Conservation (phyloP, 2,113 vertebrate genomes). For the Ondatra zibethicus region DNA sequence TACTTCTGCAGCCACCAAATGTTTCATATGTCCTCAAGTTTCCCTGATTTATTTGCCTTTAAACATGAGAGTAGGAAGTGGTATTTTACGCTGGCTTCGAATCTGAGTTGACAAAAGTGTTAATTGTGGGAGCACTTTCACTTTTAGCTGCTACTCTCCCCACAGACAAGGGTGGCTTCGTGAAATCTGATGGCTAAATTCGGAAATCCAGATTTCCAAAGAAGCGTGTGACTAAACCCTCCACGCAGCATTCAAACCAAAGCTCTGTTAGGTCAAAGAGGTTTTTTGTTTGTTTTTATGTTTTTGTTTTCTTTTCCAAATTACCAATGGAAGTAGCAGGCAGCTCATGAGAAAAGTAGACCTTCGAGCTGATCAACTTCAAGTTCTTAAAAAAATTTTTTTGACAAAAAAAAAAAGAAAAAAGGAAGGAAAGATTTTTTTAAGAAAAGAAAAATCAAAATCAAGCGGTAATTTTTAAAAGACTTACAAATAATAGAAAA, state of each 20-base stretch:
- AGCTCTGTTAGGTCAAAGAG: neutral
- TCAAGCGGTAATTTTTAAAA: constrained; percentile 29
- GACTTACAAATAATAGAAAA: constrained; percentile 60
- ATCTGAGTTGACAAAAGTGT: constrained; percentile 22
- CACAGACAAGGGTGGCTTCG: constrained; percentile 39
- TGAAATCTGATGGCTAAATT: constrained; percentile 45
- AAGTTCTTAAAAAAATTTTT: neutral
- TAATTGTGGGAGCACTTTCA: constrained; percentile 57
- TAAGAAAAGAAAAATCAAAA: neutral
- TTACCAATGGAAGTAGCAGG: constrained; percentile 30
- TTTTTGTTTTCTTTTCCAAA: constrained; percentile 2
- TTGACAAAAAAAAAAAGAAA: neutral
- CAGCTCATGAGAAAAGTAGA: neutral
- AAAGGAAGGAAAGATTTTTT: neutral
- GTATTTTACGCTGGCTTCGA: neutral
- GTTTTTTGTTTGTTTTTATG: neutral
- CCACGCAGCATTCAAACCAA: constrained; percentile 43
- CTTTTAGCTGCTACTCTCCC: constrained; percentile 53
- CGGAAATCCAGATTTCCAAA: neutral
- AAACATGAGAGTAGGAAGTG: neutral
- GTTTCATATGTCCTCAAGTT: constrained; percentile 48
- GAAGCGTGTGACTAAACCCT: constrained; percentile 22
- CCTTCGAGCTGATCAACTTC: constrained; percentile 46
- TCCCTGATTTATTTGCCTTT: constrained; percentile 35
- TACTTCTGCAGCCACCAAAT: constrained; percentile 39